Conservation (phyloP, 1,140 invertebrate species). For the Centruroides vittatus region DNA sequence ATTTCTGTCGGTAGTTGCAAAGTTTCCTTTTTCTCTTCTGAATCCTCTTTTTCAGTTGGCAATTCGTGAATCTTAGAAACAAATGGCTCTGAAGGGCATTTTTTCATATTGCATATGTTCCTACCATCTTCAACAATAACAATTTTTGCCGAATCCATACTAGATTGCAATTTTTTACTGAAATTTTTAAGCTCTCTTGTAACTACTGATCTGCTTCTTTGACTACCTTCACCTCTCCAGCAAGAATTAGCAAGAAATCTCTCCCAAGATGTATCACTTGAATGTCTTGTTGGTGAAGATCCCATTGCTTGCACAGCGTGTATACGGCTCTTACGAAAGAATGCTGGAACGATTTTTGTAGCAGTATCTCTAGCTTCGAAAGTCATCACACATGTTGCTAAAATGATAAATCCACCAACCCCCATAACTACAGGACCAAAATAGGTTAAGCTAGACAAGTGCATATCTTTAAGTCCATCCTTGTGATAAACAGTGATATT, state of each 20-base stretch:
- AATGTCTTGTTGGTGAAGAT: background rate
- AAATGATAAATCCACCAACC: conserved; percentile 79
- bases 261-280: background rate
- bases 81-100: conserved; percentile 15
- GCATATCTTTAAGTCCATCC: conserved; percentile 57
- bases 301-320: background rate
- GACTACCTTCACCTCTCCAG: background rate
- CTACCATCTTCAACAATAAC: background rate
- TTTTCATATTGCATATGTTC: background rate
- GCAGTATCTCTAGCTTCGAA: conserved; percentile 46
- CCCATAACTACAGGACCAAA: conserved; percentile 85
- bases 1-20: background rate
- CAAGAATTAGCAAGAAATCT: background rate
- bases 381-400: conserved; percentile 83
- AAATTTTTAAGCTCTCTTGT: background rate
- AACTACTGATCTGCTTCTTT: background rate
- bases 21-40: background rate
- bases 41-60: conserved; percentile 4
- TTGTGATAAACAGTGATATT: conserved; percentile 60
- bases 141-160: no score
- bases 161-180: no score
- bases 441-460: conserved; percentile 76
- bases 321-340: background rate
- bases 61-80: conserved; percentile 7
- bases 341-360: conserved; percentile 7